Evolutionary conservation across 2,113 vertebrate species (phyloP), one percentile per base, ranked within the genome.

Genomic region (Bettongia penicillata): DNA sequence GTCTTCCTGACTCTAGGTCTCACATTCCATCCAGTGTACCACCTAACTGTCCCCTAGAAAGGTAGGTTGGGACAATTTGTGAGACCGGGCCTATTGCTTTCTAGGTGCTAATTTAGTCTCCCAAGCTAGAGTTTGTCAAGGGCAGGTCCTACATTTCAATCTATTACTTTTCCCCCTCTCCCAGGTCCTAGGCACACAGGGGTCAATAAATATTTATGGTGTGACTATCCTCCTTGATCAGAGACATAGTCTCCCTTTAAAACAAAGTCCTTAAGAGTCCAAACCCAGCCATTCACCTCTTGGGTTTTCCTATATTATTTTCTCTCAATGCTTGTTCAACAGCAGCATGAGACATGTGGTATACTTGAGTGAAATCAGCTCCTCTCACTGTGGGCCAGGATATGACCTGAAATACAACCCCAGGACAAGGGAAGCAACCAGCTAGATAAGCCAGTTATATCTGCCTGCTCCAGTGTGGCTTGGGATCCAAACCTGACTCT

Each of bases 321-420:
- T 91, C 84, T 94, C 19, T 25, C 91, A 51, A 95, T 93, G 68
- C 77, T 57, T 93, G 31, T 91, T 94, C 23, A n/a, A n/a, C 14
- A 77, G 68, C 68, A 95, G 51, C 31, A 95, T 22, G 31, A 55
- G 52, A 9, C 4, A 0, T 91, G 55, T 8, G 7, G n/a, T 23
- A 43, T 6, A 84, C 31, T 68, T 84, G n/a, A 84, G n/a, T 84
- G 3, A 43, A 84, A 84, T 43, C 68, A 2, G n/a, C 14, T 84
- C 68, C n/a, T 43, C 68, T 84, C 68, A 43, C 68, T 8, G n/a
- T 22, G 19, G 68, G n/a, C 37, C 68, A 84, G 68, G 68, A 84
- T 84, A 43, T 84, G 5, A 43, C 23, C 53, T 93, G 51, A 91
- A 95, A 94, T 52, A 91, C 53, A 97, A 93, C 94, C 25, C 16